Evolutionary conservation across 1,140 invertebrate genomes (phyloP), one percentile per base, ranked within the genome.

Genomic region (Scaptomyza graminum): DNA sequence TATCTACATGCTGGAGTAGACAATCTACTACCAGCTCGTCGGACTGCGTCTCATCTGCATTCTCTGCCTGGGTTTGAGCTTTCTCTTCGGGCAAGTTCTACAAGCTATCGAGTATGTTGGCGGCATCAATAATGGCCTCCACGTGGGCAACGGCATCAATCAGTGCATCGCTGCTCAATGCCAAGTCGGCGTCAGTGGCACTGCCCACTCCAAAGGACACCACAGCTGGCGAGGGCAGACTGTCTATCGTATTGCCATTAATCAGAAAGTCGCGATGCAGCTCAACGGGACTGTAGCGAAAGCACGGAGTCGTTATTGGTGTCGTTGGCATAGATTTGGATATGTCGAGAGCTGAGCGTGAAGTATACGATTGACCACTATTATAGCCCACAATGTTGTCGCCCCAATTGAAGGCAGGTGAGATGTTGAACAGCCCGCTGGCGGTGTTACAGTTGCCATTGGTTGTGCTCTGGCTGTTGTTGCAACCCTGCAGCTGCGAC

Each of bases 301-400:
- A 95, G 15, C 94, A 92, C 13, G 90, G 92, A 25, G 84, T 90
- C 8, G 87, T 90, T 59, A 90, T 91, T 34, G 94, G 94, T 41
- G 94, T 95, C 2, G 94, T 94, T 50, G 94, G 94, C 91, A 95
- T 94, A 0, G 94, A 95, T 75, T 94, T 94, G 1, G 94, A 94
- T 51, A 93, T 93, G 74, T 92, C 89, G 43, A 88, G 67, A 0
- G 73, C 56, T 55, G 74, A 80, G 28, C 85, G 77, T 9, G 83
- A 28, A 28, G 47, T 59, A 18, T 74, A 81, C 11, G 70, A 56
- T 11, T 72, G 66, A 3, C 67, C 4, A 3, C 25, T 13, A 7
- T 70, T 13, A 7, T 70, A 66, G 12, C 28, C 47, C 18, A 64
- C 11, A 70, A 69, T 74, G 60, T 47, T 84, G 76, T 52, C 74